Evolutionary conservation across 2,888 invertebrate genomes (phyloP), one percentile per base, ranked within the genome.

Genomic region (Drosophila mimica): DNA sequence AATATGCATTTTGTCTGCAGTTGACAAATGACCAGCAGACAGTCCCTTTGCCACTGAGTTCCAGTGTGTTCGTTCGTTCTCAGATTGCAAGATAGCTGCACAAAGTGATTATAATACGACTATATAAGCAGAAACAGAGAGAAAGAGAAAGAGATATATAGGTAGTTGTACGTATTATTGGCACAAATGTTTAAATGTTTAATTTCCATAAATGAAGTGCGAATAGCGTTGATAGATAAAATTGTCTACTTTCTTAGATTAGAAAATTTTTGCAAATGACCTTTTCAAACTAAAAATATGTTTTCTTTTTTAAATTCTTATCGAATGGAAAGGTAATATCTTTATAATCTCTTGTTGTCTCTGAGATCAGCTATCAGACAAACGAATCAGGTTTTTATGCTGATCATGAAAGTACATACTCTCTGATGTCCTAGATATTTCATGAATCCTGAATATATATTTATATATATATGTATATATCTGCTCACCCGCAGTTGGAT

Each of bases 1-100:
- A 56, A 7, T 30, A 48, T 28, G 0, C 2, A 25, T 3, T 76
- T 65, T 4, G 1, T 25, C 2, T 87, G 81, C 25, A 93, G 62
- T 40, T 92, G 90, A 25, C 90, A 88, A 17, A 92, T 79, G 3
- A 91, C 79, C 1, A 88, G 57, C 20, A 93, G 69, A 13, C 92
- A 93, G 61, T 92, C 91, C 17, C 93, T 91, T 53, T 92, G 92
- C 89, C 92, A 90, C 70, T 92, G 91, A 0, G 93, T 88, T 1
- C 93, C 93, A 2, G 92, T 91, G 66, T 93, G 93, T 0, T 92
- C 91, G 38, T 89, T 88, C 3, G 92, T 92, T 63, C 91, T 91
- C 31, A 93, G 65, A 6, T 91, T 88, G 20, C 88, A 77, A 2
- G 92, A 92, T n/a, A 92, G 79, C 60, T 91, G 79, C 4, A 92